A percentile compares a stretch with the other conserved stretches of the same genome.
Conservation (phyloP, 1,140 invertebrate genomes). For the Papilio machaon region DNA sequence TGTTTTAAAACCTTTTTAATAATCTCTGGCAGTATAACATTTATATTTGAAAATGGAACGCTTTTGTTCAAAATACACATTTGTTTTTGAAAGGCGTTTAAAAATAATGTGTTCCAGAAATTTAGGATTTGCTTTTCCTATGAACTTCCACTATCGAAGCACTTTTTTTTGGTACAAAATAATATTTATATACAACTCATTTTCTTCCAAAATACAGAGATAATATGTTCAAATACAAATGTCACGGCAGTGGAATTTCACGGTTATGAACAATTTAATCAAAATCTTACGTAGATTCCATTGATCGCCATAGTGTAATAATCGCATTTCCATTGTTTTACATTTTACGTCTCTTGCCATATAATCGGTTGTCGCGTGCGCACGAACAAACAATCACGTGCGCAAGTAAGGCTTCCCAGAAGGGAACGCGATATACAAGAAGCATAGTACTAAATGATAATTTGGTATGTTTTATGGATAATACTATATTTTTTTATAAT, state of each 20-base stretch:
- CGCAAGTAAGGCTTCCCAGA: constrained; percentile 20
- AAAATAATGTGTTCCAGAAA: constrained; percentile 34
- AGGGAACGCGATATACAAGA: neutral
- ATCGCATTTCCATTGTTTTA: constrained; percentile 19
- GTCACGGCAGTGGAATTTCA: neutral
- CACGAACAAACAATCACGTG: constrained; percentile 24
- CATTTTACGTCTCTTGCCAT: neutral
- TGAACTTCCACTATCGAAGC: no score
- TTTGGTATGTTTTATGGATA: constrained; percentile 27
- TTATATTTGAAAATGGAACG: constrained; percentile 20
- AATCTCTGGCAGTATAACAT: neutral
- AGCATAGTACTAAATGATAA: neutral
- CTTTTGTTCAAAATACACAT: neutral
- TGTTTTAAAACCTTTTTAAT: neutral
- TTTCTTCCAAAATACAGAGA: no score
- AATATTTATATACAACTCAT: no score
- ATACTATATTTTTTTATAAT: neutral
- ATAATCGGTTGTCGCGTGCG: constrained; percentile 28
- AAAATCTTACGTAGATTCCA: neutral
- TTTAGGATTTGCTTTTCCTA: constrained; percentile 27
- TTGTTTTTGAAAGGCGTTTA: neutral
- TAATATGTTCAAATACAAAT: no score
- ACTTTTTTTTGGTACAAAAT: no score
- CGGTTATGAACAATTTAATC: neutral
- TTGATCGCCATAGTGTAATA: neutral